Percentiles rank a stretch among this genome's conserved stretches.
Conservation (phyloP, 2,888 invertebrate genomes). For the Aricia artaxerxes region DNA sequence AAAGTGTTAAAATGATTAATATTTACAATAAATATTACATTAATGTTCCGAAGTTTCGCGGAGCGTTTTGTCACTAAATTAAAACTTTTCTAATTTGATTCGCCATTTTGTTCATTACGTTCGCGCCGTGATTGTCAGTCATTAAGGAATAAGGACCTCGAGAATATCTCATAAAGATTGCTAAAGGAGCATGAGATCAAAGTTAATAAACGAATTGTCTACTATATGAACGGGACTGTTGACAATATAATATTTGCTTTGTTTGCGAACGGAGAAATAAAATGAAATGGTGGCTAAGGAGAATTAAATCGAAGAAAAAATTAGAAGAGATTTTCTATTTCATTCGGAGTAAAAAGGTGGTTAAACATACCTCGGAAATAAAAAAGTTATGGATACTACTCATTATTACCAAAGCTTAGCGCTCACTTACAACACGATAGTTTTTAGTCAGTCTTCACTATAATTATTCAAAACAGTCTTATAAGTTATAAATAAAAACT, state of each 20-base stretch:
- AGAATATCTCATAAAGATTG: not conserved
- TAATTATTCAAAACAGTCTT: no score
- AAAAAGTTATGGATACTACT: no score
- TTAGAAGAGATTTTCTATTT: no score
- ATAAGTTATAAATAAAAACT: no score
- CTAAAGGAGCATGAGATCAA: not conserved
- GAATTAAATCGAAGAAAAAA: no score
- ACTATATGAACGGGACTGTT: not conserved
- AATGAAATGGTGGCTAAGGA: not conserved
- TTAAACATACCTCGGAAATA: no score
- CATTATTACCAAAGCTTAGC: no score
- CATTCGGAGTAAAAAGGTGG: no score
- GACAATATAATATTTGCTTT: conserved; percentile 10
- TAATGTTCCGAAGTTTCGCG: not conserved
- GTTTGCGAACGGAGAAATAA: not conserved
- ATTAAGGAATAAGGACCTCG: not conserved
- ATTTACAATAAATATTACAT: conserved; percentile 1
- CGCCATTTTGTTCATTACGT: conserved; percentile 11
- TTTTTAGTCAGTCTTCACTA: no score
- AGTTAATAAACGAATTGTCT: not conserved
- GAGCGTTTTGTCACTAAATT: conserved; percentile 10
- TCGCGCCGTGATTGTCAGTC: not conserved
- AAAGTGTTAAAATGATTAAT: not conserved
- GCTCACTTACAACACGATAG: no score
- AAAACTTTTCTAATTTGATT: conserved; percentile 25